Evolutionary conservation across 1,140 invertebrate species (phyloP), one percentile per base, ranked within the genome.

Genomic region (Drosophila navojoa): DNA sequence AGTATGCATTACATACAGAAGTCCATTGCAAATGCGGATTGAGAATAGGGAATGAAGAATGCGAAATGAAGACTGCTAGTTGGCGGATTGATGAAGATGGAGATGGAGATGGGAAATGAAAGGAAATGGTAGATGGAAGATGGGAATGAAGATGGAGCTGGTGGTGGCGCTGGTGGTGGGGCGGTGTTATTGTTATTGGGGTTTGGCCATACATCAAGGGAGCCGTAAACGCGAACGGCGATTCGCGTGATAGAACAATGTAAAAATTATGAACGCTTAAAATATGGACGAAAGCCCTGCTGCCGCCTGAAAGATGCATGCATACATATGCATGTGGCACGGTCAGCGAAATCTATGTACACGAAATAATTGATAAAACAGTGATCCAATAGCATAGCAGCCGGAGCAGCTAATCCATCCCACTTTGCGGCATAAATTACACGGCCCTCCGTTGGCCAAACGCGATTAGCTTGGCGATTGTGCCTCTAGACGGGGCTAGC

Each of bases 191-290:
- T 25, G 59, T 10, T 74, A 71, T 68, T 79, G 73, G 79, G 42
- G 59, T 38, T 49, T 61, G 29, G 72, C 74, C 73, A 80, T 80
- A 74, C 70, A 77, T 81, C 58, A 73, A 67, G 76, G 64, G 63
- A 79, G 74, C 67, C 61, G 47, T 52, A 57, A 68, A 72, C 57
- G 55, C 71, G 75, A 71, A 71, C 73, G 38, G 68, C 79, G 81
- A 85, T 85, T 85, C 81, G 81, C 81, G 81, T 85, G 81, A 85
- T 85, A 85, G 81, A 89, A 87, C 84, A 87, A 89, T 84, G 79
- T 87, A 69, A 89, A 89, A 87, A 89, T 79, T 77, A 87, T 82
- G 72, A 89, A 87, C 76, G 84, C 77, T 63, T 89, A 77, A 79
- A 79, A 82, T 82, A 86, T 86, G 81, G 54, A 63, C 66, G 76